Base-by-base conservation (phyloP, 2,797 vertebrate species). In the Malurus splendens region DNA sequence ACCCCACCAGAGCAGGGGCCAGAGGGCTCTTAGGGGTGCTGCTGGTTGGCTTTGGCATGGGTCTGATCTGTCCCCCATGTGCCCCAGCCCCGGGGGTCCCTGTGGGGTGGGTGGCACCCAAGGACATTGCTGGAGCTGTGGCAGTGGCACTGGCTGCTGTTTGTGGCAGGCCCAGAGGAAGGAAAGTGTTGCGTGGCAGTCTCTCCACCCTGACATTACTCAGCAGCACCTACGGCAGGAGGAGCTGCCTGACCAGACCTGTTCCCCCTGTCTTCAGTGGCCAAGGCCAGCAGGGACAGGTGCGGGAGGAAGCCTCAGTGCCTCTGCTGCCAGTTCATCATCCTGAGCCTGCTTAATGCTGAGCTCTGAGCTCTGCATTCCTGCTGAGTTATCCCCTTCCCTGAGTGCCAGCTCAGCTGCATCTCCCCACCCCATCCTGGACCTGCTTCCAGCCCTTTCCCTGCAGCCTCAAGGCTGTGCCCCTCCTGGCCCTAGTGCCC, bases 181-280 rank as follows among this genome's bases (percentile, higher is more conserved):
- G 72, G 72, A 82, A 87, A 76, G 42, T 93, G 70, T 74, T 84
- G 84, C 71, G 39, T 15, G 52, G 61, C 38, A 82, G 54, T 47
- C 61, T 67, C 92, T 82, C 90, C 93, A 68, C 92, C 94, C 85
- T 17, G 4, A 44, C 30, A 6, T 95, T 93, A 95, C 73, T 95
- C 93, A 95, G 76, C 89, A 68, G 68, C 0, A 1, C 44, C 84
- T 64, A 74, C 64, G 82, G 84, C 68, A 73, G 92, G 50, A 93
- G 42, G 27, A 93, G 24, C 75, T 85, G 68, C 66, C 93, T 57
- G 15, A 76, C 51, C 82, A 82, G 93, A 94, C 92, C 90, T 93
- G 93, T 94, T 93, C 56, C 76, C 57, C 82, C 28, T 89, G 61
- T 68, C 92, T 92, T 12, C 41, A 8, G 41, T 8, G 28, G 32